Evolutionary conservation across 2,888 invertebrate species (phyloP).

Genomic region (Rhorus exstirpatorius): DNA sequence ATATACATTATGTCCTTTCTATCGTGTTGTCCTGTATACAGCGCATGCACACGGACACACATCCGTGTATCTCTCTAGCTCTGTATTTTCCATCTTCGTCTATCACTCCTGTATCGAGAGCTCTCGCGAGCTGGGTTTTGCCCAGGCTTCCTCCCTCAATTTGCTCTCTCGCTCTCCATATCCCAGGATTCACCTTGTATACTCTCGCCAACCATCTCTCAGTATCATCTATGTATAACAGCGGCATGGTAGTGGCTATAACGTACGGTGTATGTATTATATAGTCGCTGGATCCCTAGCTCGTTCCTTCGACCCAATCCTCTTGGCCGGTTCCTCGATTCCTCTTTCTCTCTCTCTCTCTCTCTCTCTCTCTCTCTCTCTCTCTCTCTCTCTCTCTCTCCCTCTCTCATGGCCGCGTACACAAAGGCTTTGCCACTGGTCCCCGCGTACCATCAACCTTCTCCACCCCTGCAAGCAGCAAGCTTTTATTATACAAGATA

Average conservation of each 20-base stretch:
- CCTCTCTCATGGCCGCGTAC: slow-evolving; percentile 72
- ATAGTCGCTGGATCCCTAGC: slow-evolving; percentile 42
- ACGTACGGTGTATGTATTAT: slow-evolving; percentile 24
- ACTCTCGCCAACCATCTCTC: slow-evolving; percentile 53
- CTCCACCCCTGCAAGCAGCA: slow-evolving; percentile 41
- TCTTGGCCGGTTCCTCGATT: slow-evolving; percentile 70
- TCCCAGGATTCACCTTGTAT: slow-evolving; percentile 50
- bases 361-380: slow-evolving; percentile 52
- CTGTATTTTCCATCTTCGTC: slow-evolving; percentile 56
- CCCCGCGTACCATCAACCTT: slow-evolving; percentile 30
- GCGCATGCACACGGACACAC: not conserved
- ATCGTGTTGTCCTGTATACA: slow-evolving; percentile 33
- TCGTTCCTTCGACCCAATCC: slow-evolving; percentile 75
- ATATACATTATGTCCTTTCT: slow-evolving; percentile 25
- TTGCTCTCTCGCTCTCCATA: slow-evolving; percentile 44
- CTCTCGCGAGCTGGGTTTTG: slow-evolving; percentile 29
- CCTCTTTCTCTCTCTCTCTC: slow-evolving; percentile 60
- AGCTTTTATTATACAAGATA: slow-evolving; percentile 81
- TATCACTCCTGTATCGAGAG: slow-evolving; percentile 50
- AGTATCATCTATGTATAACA: slow-evolving; percentile 48
- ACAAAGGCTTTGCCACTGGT: slow-evolving; percentile 74
- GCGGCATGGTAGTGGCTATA: slow-evolving; percentile 41
- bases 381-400: slow-evolving; percentile 56
- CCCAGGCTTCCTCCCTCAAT: slow-evolving; percentile 46
- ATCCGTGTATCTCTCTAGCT: slow-evolving; percentile 38